Conservation (phyloP, 1,140 invertebrate genomes). For the Euura saliciscinereae region DNA sequence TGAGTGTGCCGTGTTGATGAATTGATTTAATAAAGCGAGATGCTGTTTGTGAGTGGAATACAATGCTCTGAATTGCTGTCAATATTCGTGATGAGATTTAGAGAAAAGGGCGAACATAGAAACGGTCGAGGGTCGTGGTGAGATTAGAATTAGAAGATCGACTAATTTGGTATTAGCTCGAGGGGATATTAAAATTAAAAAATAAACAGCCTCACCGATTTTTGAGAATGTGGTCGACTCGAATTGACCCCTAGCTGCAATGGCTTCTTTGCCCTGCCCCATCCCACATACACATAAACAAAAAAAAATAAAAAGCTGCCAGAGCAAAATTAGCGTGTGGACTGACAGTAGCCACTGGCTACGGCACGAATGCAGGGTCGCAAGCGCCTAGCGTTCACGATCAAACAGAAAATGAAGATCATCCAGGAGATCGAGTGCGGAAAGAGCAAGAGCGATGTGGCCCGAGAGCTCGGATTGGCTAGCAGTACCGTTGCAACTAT, state of each 20-base stretch:
- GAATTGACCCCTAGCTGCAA: conserved; percentile 6
- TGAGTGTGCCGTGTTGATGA: not conserved
- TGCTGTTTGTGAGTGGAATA: not conserved
- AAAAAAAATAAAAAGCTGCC: conserved; percentile 19
- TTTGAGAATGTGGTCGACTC: not conserved
- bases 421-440: conserved; percentile 67
- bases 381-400: conserved; percentile 67
- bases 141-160: not conserved
- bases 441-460: conserved; percentile 66
- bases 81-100: not conserved
- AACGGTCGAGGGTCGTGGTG: not conserved
- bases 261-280: conserved; percentile 12
- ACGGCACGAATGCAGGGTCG: conserved; percentile 60
- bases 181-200: not conserved
- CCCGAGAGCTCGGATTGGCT: conserved; percentile 63
- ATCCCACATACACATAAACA: conserved; percentile 25
- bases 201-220: conserved; percentile 3
- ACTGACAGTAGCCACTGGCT: conserved; percentile 41
- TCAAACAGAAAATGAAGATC: conserved; percentile 69
- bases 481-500: conserved; percentile 67
- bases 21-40: not conserved
- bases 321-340: conserved; percentile 38
- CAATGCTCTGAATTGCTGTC: not conserved
- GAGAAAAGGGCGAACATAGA: not conserved
- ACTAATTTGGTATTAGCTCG: not conserved